Conservation (phyloP, 2,888 invertebrate species). For the Phlogophora meticulosa region DNA sequence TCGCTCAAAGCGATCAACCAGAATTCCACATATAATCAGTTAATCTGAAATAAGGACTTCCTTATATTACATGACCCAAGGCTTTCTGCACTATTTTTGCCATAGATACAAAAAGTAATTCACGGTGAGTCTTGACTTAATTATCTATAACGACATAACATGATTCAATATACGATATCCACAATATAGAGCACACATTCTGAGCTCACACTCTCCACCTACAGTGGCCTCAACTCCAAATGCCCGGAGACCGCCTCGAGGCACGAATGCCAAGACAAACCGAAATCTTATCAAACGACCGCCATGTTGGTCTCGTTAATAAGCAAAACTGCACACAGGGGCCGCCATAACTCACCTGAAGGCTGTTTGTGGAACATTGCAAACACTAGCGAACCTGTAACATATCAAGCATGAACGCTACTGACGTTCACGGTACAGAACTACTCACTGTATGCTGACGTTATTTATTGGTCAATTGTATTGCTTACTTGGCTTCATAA, state of each 20-base stretch:
- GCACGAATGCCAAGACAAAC: slow-evolving; percentile 90
- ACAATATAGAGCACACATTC: slow-evolving; percentile 72
- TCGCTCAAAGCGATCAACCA: too few species aligned
- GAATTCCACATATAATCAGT: not conserved
- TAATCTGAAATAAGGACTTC: not conserved
- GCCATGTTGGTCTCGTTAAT: slow-evolving; percentile 89
- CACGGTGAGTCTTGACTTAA: not conserved
- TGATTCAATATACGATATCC: not conserved
- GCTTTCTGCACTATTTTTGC: not conserved
- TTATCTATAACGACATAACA: not conserved
- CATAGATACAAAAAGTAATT: not conserved
- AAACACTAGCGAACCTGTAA: slow-evolving; percentile 79
- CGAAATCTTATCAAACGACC: slow-evolving; percentile 89
- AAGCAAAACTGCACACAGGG: slow-evolving; percentile 90
- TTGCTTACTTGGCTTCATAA: slow-evolving; percentile 16
- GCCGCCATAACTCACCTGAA: slow-evolving; percentile 83
- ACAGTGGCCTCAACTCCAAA: slow-evolving; percentile 83
- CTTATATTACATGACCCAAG: not conserved
- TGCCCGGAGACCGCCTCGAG: slow-evolving; percentile 84
- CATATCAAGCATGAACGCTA: slow-evolving; percentile 75
- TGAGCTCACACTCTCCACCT: slow-evolving; percentile 45
- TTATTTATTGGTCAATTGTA: slow-evolving; percentile 49
- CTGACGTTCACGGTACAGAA: slow-evolving; percentile 65
- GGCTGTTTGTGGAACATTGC: slow-evolving; percentile 85
- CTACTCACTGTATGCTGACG: slow-evolving; percentile 28